Evolutionary conservation across 2,888 invertebrate species (phyloP), one percentile per base, ranked within the genome.

Genomic region (Diploptera punctata): DNA sequence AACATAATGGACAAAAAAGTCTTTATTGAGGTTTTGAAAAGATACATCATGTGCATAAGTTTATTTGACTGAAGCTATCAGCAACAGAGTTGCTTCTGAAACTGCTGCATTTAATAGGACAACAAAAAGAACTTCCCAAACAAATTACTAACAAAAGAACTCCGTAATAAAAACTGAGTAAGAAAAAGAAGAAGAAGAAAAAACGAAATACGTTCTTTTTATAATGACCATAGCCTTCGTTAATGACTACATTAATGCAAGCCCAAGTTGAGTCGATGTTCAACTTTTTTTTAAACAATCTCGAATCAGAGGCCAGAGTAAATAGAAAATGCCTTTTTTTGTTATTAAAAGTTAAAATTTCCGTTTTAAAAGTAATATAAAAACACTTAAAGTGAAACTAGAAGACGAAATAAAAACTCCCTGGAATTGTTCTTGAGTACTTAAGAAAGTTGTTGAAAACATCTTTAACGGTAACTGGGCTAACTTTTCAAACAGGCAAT

Each of bases 61-160:
- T n/a, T n/a, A n/a, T n/a, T 52, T 52, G 24, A 52, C 13, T 21
- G 21, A 10, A 13, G 9, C 24, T 2, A 52, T 52, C 52, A 52
- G 21, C 52, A 18, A 24, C 13, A 52, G 7, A 52, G 24, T n/a
- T n/a, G n/a, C 21, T 52, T 24, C 24, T 49, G 49, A 3, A 13
- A 24, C 52, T 52, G 52, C 52, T 52, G 62, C 24, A 62, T 43
- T 62, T 62, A 62, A 62, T 62, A 62, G 21, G 43, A 62, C 61
- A 61, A 31, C 43, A 21, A 16, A 62, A 62, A 62, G 9, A 9
- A 38, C 13, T 2, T 33, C 33, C 38, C 33, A 43, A 33, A 62
- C 62, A 62, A 62, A 62, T 24, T 33, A 62, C 62, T 33, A 61
- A n/a, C 38, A 38, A 61, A 60, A 18, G 61, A 61, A 61, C 33